Base-by-base conservation (phyloP, 1,140 invertebrate genomes). In the Bombus affinis region DNA sequence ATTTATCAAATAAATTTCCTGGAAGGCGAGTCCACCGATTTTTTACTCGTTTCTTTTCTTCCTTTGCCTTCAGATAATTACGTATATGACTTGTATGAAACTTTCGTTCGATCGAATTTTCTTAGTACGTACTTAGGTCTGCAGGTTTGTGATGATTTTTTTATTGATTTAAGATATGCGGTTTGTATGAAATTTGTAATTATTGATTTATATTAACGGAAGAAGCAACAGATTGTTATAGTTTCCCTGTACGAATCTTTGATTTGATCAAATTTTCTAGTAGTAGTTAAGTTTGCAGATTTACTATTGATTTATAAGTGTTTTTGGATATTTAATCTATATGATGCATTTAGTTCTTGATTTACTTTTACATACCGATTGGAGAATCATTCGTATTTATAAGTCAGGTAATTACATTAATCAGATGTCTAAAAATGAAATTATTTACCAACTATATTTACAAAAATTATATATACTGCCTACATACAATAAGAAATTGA, bases 1-100 rank as follows among this genome's bases (percentile, higher is more conserved):
- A 87, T 84, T 72, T 83, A 87, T 88, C 83, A 71, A 79, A 73
- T 65, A 18, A 82, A 79, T 82, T 88, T 86, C 87, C 76, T 28
- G 47, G 87, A 86, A 88, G 39, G 62, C 15, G 32, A 13, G 32
- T 25, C n/a, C 28, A 18, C 15, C 10, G 3, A 25, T 77, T 37
- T 71, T 53, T 28, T 76, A 28, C 35, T 25, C 1, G 0, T 39
- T 12, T 32, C 28, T 39, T 15, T 70, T 25, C 18, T 25, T 28
- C 2, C 25, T 37, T 28, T 3, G 18, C 66, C 18, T 35, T 35
- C 32, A 3, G 18, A 53, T 53, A 53, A 22, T 37, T 15, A 0
- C 32, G 18, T 12, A 35, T 35, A 18, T 66, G 32, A 66, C n/a
- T 8, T 32, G 13, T 66, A 66, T 32, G 12, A 66, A 66, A 32